A percentile compares a stretch with the other conserved stretches of the same genome.
Evolutionary conservation across 1,140 invertebrate genomes (phyloP).

Genomic region (Brachionus rubens): DNA sequence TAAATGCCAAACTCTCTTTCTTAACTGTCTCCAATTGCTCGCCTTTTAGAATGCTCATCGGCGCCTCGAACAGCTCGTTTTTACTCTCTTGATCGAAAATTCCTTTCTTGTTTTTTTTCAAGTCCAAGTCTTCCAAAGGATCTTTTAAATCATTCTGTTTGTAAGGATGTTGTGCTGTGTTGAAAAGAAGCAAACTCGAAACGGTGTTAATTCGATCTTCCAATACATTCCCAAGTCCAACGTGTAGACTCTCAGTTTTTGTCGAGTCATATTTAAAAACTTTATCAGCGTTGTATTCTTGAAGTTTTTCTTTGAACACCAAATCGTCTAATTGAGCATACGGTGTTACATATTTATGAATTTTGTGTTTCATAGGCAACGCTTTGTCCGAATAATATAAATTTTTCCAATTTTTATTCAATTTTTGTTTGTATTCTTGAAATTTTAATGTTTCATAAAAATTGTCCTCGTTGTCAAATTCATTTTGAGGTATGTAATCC

Average conservation of each 20-base stretch:
- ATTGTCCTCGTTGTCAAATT: slow-evolving; percentile 23
- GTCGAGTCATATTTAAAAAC: slow-evolving; percentile 13
- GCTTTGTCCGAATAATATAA: slow-evolving; percentile 5
- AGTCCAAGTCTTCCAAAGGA: slow-evolving; percentile 10
- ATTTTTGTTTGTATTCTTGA: background rate
- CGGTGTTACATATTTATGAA: slow-evolving; percentile 33
- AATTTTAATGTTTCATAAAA: slow-evolving; percentile 8
- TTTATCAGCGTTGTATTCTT: slow-evolving; percentile 15
- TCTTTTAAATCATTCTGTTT: slow-evolving; percentile 40
- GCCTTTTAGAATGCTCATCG: slow-evolving; percentile 24
- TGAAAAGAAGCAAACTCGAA: slow-evolving; percentile 29
- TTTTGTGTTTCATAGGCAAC: slow-evolving; percentile 3
- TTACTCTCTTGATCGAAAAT: slow-evolving; percentile 17
- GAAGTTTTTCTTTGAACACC: slow-evolving; percentile 35
- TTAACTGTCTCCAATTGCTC: slow-evolving; percentile 22
- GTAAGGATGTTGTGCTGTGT: slow-evolving; percentile 44
- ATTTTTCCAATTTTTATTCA: slow-evolving; percentile 43
- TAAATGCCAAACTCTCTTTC: slow-evolving; percentile 33
- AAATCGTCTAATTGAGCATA: slow-evolving; percentile 39
- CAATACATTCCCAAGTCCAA: slow-evolving; percentile 19
- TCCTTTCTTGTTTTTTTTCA: slow-evolving; percentile 30
- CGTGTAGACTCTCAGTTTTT: background rate
- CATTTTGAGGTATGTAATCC: slow-evolving; percentile 22
- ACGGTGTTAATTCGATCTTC: slow-evolving; percentile 17
- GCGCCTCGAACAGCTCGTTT: slow-evolving; percentile 19